phyloP scores from a whole-genome alignment of 1,140 invertebrate species.

The Drosophila fuyamai region DNA sequence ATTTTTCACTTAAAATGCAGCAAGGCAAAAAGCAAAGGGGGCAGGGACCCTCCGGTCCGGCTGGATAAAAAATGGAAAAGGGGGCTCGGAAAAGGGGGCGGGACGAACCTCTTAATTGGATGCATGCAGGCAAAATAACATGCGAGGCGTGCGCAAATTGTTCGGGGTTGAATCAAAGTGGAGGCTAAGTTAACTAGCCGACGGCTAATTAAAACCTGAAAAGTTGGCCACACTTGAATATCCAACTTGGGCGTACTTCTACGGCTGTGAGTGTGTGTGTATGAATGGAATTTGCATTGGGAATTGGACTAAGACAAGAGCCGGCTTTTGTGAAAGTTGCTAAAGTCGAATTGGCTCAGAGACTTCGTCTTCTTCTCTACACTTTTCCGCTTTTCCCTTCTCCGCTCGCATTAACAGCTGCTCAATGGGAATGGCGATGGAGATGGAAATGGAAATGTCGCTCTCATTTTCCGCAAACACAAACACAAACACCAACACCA shows the following conservation, averaged over 20 bases:
- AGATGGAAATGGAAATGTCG: slow-evolving; percentile 61
- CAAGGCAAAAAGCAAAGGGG: slow-evolving; percentile 54
- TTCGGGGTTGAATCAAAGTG: slow-evolving; percentile 50
- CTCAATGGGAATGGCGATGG: slow-evolving; percentile 57
- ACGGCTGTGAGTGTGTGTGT: slow-evolving; percentile 7
- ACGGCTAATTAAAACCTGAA: slow-evolving; percentile 79
- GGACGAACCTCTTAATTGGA: slow-evolving; percentile 76
- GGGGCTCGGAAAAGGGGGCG: slow-evolving; percentile 26
- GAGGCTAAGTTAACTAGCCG: slow-evolving; percentile 75
- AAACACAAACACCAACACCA: slow-evolving; percentile 7
- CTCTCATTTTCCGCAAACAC: slow-evolving; percentile 57
- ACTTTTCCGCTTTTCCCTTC: background rate
- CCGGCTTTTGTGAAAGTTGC: slow-evolving; percentile 61
- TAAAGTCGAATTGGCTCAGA: slow-evolving; percentile 66
- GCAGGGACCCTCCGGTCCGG: slow-evolving; percentile 13
- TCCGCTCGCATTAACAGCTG: slow-evolving; percentile 63
- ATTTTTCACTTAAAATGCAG: slow-evolving; percentile 83
- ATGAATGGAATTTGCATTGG: slow-evolving; percentile 70
- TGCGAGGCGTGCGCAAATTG: slow-evolving; percentile 73
- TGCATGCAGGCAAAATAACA: slow-evolving; percentile 83
- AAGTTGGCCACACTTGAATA: slow-evolving; percentile 69
- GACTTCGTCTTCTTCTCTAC: slow-evolving; percentile 5
- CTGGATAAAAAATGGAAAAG: slow-evolving; percentile 2
- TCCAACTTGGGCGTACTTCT: slow-evolving; percentile 45
- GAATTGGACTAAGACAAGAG: slow-evolving; percentile 75